Evolutionary conservation across 2,113 vertebrate genomes (phyloP), one percentile per base, ranked within the genome.

Genomic region (Callopanchax toddi): DNA sequence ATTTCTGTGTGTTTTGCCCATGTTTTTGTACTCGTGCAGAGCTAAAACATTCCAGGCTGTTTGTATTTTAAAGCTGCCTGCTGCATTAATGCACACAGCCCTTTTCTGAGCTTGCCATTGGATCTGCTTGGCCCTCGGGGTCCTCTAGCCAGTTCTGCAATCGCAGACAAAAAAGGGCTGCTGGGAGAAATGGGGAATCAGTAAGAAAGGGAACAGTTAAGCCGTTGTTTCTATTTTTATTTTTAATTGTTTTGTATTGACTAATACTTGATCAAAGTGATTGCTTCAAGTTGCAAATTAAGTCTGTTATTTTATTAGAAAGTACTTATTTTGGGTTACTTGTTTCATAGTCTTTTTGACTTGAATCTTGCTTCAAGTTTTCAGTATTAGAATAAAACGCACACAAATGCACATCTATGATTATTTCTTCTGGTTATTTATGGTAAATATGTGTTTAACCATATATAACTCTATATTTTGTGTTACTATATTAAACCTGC

Each of bases 61-160:
- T 59, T 50, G 20, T 46, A 17, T 62, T 62, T 65, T 26, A 49
- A 9, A 32, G 29, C 29, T 6, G 29, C 29, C 26, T 15, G 46
- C 49, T 67, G 67, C 62, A 63, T 69, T 71, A 74, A 45, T 71
- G n/a, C 51, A 39, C 42, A 45, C 51, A 59, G 34, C 48, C 48
- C 46, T 42, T 54, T 49, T 34, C 65, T 34, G 53, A 53, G 44
- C 44, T 78, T 74, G 76, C 78, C 59, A 79, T 81, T 71, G 57
- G 57, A 57, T 67, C 57, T 61, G 40, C 42, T 26, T 32, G 60
- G 52, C 62, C 84, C 78, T 22, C 39, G 42, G 53, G 76, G 54
- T 46, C 51, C 59, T 63, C 17, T 1, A 60, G 29, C 34, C 63
- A 60, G 71, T 55, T 53, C 57, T 68, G 62, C 60, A 61, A 55